These are phyloP conservation scores for Nasonia giraulti DNA, from an alignment of 1,140 invertebrate genomes.

Conservation along the genomic window DNA sequence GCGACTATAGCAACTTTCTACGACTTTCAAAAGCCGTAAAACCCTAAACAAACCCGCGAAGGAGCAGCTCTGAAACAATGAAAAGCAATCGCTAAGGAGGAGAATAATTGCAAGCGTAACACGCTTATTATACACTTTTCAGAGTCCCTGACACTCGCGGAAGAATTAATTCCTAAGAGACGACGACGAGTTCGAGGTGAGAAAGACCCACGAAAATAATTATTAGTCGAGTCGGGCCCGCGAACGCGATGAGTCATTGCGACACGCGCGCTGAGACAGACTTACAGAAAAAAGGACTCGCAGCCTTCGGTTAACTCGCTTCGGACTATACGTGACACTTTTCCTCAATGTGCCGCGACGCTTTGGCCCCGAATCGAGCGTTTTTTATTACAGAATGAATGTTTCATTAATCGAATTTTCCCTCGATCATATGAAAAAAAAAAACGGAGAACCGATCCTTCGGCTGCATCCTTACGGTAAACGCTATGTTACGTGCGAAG, in stretches of 20 bases:
- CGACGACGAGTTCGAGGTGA: neutral
- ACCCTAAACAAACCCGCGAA: constrained; percentile 5
- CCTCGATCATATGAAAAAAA: too few species aligned
- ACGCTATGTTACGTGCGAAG: neutral
- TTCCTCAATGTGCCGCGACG: neutral
- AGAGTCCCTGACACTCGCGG: too few species aligned
- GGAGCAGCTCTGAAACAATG: constrained; percentile 20
- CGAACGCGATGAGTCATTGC: neutral
- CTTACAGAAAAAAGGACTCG: neutral
- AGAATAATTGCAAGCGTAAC: too few species aligned
- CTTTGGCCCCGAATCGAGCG: too few species aligned
- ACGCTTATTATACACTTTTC: too few species aligned
- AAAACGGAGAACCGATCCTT: too few species aligned
- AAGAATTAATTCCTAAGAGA: neutral
- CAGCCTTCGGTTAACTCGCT: neutral
- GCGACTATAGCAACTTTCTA: neutral
- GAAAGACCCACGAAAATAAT: neutral
- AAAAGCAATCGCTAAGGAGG: neutral
- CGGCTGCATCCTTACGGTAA: neutral
- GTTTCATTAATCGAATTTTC: too few species aligned
- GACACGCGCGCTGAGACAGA: neutral
- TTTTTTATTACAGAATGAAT: too few species aligned
- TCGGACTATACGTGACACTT: neutral
- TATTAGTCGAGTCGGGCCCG: neutral
- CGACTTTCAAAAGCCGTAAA: constrained; percentile 34